Base-by-base conservation (phyloP, 2,797 vertebrate genomes). In the Halcyon badia region DNA sequence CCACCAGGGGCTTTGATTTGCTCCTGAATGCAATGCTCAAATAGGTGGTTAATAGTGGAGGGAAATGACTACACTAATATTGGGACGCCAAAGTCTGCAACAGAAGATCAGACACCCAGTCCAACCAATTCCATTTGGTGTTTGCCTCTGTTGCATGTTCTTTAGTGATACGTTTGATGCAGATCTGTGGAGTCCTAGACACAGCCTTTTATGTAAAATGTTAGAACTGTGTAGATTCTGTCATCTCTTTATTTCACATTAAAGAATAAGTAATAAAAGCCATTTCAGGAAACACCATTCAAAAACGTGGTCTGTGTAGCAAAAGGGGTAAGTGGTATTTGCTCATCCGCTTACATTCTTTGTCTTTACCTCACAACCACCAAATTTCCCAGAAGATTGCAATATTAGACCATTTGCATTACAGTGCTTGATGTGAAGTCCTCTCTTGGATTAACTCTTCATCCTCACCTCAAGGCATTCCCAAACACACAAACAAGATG, bases 91-190 rank as follows among this genome's bases (percentile, higher is more conserved):
- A 62, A 61, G 9, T 51, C 56, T 83, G 82, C 60, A 87, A 5
- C 20, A 56, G 66, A 87, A 30, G 41, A 51, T 35, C 70, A 94
- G 49, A 39, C 35, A 28, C 18, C 25, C 37, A 52, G 26, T 81
- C 14, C 58, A 42, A 44, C 26, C 44, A 75, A 18, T 3, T 17
- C 5, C 0, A 0, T 31, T 31, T 48, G 14, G 4, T 30, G 3
- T 37, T 20, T 94, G 66, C 18, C 49, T 30, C 18, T 54, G 52
- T 14, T 41, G 14, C 24, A 12, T 1, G 10, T 35, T 81, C n/a
- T 60, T 68, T 6, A 49, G 35, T 24, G 25, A 61, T 30, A 10
- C 42, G 17, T 28, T 65, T 54, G 44, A 39, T 62, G 37, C 33
- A 83, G 22, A 41, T 24, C 33, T 21, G 7, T 12, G 12, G 41